A percentile compares a stretch with the other conserved stretches of the same genome.
Conservation (phyloP, 2,113 vertebrate genomes). For the Corynorhinus townsendii region DNA sequence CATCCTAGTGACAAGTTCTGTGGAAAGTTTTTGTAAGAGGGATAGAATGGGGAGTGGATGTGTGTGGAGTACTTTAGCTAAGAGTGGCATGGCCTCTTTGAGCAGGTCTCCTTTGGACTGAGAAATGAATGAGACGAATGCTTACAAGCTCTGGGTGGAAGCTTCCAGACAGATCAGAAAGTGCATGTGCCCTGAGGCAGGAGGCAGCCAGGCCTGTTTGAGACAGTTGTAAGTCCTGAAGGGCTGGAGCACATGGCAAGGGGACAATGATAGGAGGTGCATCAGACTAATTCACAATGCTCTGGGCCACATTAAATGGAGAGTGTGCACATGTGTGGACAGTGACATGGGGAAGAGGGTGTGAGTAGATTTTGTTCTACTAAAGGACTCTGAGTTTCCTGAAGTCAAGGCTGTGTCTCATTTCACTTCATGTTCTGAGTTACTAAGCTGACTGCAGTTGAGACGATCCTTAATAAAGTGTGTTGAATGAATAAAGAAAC, state of each 20-base stretch:
- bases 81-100: background rate
- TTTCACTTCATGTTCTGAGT: background rate
- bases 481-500: background rate
- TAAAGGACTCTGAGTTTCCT: background rate
- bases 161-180: background rate
- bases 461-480: background rate
- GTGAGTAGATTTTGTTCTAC: background rate
- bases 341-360: accelerated
- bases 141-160: background rate
- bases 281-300: background rate
- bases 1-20: background rate
- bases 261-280: too few relatives aligned
- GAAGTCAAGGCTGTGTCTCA: background rate
- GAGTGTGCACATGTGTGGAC: accelerated
- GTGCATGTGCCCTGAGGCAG: background rate
- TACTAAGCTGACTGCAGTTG: background rate
- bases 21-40: background rate
- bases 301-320: too few relatives aligned
- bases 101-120: background rate
- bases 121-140: background rate
- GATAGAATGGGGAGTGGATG: background rate
- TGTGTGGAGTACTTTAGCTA: background rate
- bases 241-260: accelerated
- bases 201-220: background rate
- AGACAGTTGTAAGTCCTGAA: background rate